Conservation (phyloP, 2,797 vertebrate genomes). For the Coregonus ussuriensis region DNA sequence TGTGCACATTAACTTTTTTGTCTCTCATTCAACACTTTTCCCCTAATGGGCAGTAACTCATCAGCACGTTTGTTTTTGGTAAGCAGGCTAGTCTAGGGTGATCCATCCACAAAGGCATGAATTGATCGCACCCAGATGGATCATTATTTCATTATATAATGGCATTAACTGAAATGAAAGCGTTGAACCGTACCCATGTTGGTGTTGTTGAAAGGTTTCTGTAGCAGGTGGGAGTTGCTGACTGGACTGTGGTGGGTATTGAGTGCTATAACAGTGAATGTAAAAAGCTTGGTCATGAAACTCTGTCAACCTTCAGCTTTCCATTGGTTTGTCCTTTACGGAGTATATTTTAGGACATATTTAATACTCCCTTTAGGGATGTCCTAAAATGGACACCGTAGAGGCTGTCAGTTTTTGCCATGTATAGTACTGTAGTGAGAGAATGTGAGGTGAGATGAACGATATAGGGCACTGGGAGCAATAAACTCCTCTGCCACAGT, state of each 20-base stretch:
- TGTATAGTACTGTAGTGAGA: background rate
- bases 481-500: slow-evolving; percentile 22
- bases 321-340: background rate
- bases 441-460: slow-evolving; percentile 18
- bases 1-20: background rate
- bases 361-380: no score
- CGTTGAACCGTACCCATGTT: background rate
- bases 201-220: background rate
- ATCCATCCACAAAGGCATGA: slow-evolving; percentile 17
- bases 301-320: background rate
- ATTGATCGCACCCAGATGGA: slow-evolving; percentile 24
- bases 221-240: slow-evolving; percentile 1
- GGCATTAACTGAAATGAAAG: background rate
- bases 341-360: no score
- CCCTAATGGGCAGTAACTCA: slow-evolving; percentile 19
- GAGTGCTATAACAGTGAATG: background rate
- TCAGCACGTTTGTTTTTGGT: slow-evolving; percentile 26
- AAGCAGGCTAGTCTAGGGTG: slow-evolving; percentile 1
- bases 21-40: slow-evolving; percentile 7
- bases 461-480: slow-evolving; percentile 15
- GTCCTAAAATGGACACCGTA: no score
- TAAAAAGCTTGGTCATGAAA: slow-evolving; percentile 31
- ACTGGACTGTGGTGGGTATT: slow-evolving; percentile 18
- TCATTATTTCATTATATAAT: slow-evolving; percentile 14
- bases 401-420: background rate